Conservation (phyloP, 2,888 invertebrate genomes). For the Leucoptera coffeella region DNA sequence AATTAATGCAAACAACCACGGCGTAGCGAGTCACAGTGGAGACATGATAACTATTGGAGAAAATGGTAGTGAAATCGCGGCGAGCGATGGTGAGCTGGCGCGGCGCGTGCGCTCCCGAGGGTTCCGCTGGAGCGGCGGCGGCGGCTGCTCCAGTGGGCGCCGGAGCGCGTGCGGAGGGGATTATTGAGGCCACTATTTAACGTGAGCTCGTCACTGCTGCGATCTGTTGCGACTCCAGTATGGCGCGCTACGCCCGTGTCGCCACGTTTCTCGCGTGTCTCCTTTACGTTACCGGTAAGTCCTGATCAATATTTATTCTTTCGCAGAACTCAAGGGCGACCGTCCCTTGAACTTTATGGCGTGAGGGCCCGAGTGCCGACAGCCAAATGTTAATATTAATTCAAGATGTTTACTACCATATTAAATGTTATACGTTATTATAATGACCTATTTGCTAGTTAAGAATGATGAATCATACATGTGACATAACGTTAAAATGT, state of each 20-base stretch:
- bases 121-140: conserved; percentile 34
- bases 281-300: conserved; percentile 52
- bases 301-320: conserved; percentile 43
- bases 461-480: too few relatives aligned
- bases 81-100: conserved; percentile 10
- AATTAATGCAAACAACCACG: too few relatives aligned
- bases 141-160: conserved; percentile 42
- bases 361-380: conserved; percentile 17
- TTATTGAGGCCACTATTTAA: conserved; percentile 55
- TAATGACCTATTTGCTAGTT: too few relatives aligned
- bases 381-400: conserved; percentile 1
- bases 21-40: too few relatives aligned
- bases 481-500: too few relatives aligned
- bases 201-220: conserved; percentile 44
- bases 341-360: conserved; percentile 1
- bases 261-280: conserved; percentile 51
- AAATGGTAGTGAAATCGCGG: too few relatives aligned
- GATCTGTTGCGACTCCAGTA: conserved; percentile 56
- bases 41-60: too few relatives aligned
- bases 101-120: conserved; percentile 15
- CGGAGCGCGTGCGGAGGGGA: conserved; percentile 46
- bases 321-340: conserved; percentile 21
- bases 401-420: too few relatives aligned
- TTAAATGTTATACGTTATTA: too few relatives aligned
- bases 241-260: conserved; percentile 54